Evolutionary conservation across 2,113 vertebrate species (phyloP), one percentile per base, ranked within the genome.

Genomic region (Centropus bengalensis): DNA sequence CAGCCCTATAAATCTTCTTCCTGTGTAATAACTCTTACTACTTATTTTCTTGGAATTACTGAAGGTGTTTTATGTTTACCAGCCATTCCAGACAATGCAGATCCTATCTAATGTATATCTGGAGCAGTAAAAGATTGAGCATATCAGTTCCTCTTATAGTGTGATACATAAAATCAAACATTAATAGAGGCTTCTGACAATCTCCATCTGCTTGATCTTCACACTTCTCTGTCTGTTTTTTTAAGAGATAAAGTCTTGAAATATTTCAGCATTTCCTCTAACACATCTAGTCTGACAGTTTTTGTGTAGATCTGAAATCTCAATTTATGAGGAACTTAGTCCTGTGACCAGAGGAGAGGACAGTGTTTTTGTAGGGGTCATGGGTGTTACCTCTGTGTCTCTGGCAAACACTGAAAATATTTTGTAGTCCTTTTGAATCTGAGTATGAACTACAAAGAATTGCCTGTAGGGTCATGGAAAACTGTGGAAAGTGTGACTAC

Each of bases 181-280:
- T 95, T 96, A 95, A 95, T 95, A 97, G 94, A 96, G 73, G 27
- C 52, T 94, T 96, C 95, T 96, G 95, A 95, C 88, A 97, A 89
- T 47, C 90, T 94, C 91, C 91, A 96, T 96, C 94, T 95, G 93
- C 76, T 96, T 93, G 74, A 93, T 97, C 89, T 96, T 93, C 94
- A 96, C 88, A 89, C 85, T 84, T 93, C 86, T 77, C 44, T 42
- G 38, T 91, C 82, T 89, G 71, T 23, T 84, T 90, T 96, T 89
- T 94, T 83, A 91, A 68, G 70, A 93, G 63, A 91, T 38, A 88
- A 81, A 94, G 32, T 80, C 85, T 94, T 88, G 88, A 89, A 94
- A 78, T 89, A 81, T 89, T 89, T 89, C 77, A 85, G 24, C 64
- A 49, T 93, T 94, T 95, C 68, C 63, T 94, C 44, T 87, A 96